Evolutionary conservation across 2,113 vertebrate species (phyloP).

Genomic region (Scolopax mira): DNA sequence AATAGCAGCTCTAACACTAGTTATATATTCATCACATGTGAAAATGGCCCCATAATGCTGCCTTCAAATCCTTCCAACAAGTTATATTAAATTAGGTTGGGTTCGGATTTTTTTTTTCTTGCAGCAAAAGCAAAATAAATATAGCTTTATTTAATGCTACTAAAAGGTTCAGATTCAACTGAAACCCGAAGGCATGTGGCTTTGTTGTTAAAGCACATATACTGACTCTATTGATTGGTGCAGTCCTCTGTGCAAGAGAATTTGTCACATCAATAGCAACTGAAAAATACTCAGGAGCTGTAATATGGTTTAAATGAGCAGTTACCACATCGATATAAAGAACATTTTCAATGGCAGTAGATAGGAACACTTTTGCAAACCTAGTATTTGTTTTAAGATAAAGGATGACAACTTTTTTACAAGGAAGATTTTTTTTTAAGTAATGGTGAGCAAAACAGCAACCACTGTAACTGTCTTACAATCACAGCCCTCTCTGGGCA

Average conservation of each 20-base stretch:
- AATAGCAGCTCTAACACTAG: constrained; percentile 58
- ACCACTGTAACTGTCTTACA: neutral
- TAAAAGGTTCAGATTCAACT: constrained; percentile 72
- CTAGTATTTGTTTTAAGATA: constrained; percentile 59
- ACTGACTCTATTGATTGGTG: constrained; percentile 72
- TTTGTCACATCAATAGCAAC: constrained; percentile 73
- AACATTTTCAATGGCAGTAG: constrained; percentile 49
- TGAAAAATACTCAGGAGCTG: constrained; percentile 72
- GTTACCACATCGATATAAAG: constrained; percentile 66
- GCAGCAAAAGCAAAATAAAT: constrained; percentile 77
- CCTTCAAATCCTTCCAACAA: constrained; percentile 68
- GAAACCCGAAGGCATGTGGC: constrained; percentile 65
- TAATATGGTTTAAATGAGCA: constrained; percentile 65
- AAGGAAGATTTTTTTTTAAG: constrained; percentile 25
- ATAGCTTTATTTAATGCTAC: constrained; percentile 73
- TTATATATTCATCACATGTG: constrained; percentile 52
- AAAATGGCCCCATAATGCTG: constrained; percentile 53
- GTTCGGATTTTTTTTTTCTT: constrained; percentile 13
- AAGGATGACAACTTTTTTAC: constrained; percentile 40
- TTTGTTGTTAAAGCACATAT: constrained; percentile 66
- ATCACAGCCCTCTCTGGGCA: neutral
- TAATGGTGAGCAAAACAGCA: neutral
- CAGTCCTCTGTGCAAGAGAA: constrained; percentile 68
- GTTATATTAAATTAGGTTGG: constrained; percentile 69
- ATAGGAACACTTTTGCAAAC: constrained; percentile 43